Conservation (phyloP, 2,888 invertebrate species). For the Sminthurides aquaticus region DNA sequence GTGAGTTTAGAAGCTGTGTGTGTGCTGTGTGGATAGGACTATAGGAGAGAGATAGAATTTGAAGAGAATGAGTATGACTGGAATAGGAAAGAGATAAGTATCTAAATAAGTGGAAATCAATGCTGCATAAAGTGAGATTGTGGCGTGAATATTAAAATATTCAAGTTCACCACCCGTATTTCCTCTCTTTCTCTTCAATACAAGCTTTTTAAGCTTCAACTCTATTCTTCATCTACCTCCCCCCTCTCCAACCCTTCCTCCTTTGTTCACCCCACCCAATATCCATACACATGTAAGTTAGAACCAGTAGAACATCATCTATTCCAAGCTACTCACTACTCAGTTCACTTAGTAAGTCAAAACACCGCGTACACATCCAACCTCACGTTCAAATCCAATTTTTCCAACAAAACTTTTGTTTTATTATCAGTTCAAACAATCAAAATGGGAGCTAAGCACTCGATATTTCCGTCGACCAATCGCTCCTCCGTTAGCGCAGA, state of each 20-base stretch:
- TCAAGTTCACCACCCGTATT: constrained; percentile 33
- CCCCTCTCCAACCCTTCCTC: neutral
- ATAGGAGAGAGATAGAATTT: too few species aligned
- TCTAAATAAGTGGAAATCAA: constrained; percentile 23
- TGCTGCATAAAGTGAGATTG: constrained; percentile 21
- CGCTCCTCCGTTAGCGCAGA: neutral
- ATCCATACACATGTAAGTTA: too few species aligned
- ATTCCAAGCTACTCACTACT: too few species aligned
- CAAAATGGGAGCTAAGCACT: neutral
- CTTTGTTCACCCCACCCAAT: too few species aligned
- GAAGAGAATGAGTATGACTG: too few species aligned
- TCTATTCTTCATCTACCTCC: neutral
- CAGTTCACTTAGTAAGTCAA: too few species aligned
- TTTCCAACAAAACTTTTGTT: constrained; percentile 6
- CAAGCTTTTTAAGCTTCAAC: neutral
- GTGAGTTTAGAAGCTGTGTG: too few species aligned
- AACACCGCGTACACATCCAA: too few species aligned
- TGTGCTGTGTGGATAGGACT: too few species aligned
- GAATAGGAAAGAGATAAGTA: constrained; percentile 12
- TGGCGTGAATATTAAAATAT: constrained; percentile 35
- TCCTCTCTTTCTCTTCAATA: constrained; percentile 18
- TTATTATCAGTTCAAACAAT: constrained; percentile 6
- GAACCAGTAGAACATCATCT: too few species aligned
- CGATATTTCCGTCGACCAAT: neutral
- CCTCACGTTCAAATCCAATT: neutral